These are phyloP conservation scores for Microtus ochrogaster DNA, from an alignment of 2,113 vertebrate species.

Conservation along the genomic window DNA sequence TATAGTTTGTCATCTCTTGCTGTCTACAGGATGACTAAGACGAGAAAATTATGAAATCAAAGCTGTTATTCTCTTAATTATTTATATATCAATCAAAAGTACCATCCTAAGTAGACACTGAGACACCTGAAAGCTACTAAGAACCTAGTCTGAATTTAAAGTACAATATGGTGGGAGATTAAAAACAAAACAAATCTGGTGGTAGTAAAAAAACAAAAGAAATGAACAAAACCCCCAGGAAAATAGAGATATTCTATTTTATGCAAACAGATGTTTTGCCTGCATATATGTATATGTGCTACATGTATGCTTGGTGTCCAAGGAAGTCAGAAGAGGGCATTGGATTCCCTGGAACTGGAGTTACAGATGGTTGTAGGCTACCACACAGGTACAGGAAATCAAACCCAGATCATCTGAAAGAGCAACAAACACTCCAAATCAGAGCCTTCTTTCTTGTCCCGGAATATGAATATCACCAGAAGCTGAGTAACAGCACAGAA, in stretches of 20 bases:
- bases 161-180: background rate
- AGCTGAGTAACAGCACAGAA: background rate
- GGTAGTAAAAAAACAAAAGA: background rate
- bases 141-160: conserved; percentile 1
- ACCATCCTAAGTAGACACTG: background rate
- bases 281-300: background rate
- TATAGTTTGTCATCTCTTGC: background rate
- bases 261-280: background rate
- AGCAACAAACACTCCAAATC: background rate
- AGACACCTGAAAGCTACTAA: background rate
- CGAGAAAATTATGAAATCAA: conserved; percentile 27
- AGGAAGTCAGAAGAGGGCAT: background rate
- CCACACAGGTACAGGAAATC: background rate
- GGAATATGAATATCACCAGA: background rate
- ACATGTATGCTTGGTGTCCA: background rate
- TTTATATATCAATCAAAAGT: background rate
- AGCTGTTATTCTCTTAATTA: conserved; percentile 24
- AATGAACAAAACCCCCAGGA: background rate
- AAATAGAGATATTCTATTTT: background rate
- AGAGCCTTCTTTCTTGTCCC: background rate
- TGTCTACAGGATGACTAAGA: conserved; percentile 7
- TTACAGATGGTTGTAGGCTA: background rate
- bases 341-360: background rate
- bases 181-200: background rate
- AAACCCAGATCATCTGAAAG: background rate